phyloP scores from a whole-genome alignment of 92 coral and sea anemone species.

The Paragorgia papillata region DNA sequence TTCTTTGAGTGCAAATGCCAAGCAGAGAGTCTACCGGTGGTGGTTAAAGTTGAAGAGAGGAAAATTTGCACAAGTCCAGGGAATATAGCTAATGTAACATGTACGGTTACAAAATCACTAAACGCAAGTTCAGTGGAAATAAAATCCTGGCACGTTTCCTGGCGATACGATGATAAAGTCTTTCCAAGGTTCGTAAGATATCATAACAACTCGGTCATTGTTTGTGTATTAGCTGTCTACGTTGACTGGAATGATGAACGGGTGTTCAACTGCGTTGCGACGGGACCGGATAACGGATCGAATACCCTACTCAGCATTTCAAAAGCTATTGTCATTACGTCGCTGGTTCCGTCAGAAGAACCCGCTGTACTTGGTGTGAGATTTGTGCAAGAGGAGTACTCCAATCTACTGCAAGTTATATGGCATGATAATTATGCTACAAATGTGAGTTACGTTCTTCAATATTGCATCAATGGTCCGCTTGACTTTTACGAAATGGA shows the following conservation, averaged over 20 bases:
- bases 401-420: neutral
- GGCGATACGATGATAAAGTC: neutral
- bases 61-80: neutral
- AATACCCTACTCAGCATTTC: neutral
- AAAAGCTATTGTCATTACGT: neutral
- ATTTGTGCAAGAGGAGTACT: neutral
- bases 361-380: neutral
- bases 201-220: neutral
- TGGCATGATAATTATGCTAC: neutral
- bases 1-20: neutral
- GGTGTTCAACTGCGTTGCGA: neutral
- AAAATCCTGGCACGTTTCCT: neutral
- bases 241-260: neutral
- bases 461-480: neutral
- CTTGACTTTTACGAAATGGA: neutral
- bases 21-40: neutral
- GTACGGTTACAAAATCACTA: neutral
- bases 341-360: neutral
- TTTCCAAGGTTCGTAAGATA: neutral
- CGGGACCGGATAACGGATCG: neutral
- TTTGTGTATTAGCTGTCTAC: neutral
- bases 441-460: slow-evolving; percentile 1
- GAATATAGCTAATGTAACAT: neutral
- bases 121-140: neutral
- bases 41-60: neutral